phyloP scores from a whole-genome alignment of 92 coral and sea anemone species.

The Phenganax subtilis region DNA sequence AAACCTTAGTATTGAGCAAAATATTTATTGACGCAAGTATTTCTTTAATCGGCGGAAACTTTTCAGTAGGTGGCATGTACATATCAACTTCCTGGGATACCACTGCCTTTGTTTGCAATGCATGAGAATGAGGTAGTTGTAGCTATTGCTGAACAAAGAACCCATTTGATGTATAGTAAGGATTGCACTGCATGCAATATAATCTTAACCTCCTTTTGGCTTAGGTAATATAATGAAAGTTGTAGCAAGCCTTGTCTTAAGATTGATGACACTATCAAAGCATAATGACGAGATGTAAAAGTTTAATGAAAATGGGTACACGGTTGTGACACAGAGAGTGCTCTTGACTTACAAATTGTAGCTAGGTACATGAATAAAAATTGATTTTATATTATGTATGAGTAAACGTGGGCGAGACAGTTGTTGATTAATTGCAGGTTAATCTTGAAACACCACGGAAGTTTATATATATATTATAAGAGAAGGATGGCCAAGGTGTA shows the following conservation, averaged over 20 bases:
- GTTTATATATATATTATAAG: not conserved
- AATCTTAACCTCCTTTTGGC: not conserved
- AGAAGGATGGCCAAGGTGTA: not conserved
- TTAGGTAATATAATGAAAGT: no score
- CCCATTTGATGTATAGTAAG: not conserved
- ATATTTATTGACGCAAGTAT: slow-evolving; percentile 12
- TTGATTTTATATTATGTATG: not conserved
- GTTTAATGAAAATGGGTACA: not conserved
- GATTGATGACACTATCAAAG: not conserved
- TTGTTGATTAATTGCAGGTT: not conserved
- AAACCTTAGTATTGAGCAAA: not conserved
- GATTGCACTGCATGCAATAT: not conserved
- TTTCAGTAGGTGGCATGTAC: not conserved
- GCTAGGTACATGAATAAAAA: not conserved
- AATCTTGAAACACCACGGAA: not conserved
- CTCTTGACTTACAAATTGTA: not conserved
- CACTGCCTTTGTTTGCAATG: not conserved
- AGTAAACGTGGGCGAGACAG: slow-evolving; percentile 2
- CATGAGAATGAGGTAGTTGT: not conserved
- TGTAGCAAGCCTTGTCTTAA: no score
- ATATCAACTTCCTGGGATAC: slow-evolving; percentile 11
- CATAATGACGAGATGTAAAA: not conserved
- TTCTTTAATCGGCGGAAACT: slow-evolving; percentile 14
- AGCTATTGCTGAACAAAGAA: not conserved
- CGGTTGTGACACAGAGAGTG: not conserved